These are phyloP conservation scores for Trachelus stipa DNA, from an alignment of 2,888 invertebrate genomes.

Conservation along the genomic window DNA sequence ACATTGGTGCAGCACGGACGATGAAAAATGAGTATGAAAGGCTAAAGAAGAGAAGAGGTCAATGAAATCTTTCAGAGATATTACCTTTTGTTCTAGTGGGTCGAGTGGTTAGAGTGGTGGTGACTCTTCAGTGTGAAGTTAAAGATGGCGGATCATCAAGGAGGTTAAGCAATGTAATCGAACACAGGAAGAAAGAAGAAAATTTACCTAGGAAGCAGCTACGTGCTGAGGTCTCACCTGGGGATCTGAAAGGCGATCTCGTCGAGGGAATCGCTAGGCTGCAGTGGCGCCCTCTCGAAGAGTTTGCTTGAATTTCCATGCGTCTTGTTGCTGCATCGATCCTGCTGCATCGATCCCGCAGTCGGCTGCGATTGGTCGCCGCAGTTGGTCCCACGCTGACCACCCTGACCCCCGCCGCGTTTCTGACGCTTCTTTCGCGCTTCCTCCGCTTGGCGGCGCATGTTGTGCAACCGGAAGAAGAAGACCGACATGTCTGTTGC, in stretches of 20 bases:
- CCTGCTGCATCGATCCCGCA: slow-evolving; percentile 60
- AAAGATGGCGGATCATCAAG: no score
- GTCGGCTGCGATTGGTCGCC: slow-evolving; percentile 62
- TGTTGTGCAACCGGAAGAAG: slow-evolving; percentile 94
- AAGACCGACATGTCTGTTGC: slow-evolving; percentile 88
- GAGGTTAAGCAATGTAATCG: no score
- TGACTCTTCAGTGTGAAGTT: no score
- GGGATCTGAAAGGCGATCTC: slow-evolving; percentile 93
- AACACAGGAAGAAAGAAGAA: no score
- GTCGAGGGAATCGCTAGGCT: slow-evolving; percentile 89
- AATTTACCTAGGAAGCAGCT: no score
- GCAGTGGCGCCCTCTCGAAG: slow-evolving; percentile 86
- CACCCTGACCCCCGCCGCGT: slow-evolving; percentile 56
- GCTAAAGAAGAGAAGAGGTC: no score
- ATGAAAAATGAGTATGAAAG: no score
- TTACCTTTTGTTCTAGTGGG: no score
- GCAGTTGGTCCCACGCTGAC: slow-evolving; percentile 60
- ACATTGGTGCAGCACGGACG: no score
- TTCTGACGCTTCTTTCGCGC: slow-evolving; percentile 74
- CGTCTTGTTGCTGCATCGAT: slow-evolving; percentile 69
- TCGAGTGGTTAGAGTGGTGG: no score
- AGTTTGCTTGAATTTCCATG: slow-evolving; percentile 79
- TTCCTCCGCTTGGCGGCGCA: slow-evolving; percentile 86
- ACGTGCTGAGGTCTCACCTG: slow-evolving; percentile 72
- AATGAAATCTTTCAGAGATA: no score